phyloP scores from a whole-genome alignment of 2,113 vertebrate genomes.

The Perca schrenkii region DNA sequence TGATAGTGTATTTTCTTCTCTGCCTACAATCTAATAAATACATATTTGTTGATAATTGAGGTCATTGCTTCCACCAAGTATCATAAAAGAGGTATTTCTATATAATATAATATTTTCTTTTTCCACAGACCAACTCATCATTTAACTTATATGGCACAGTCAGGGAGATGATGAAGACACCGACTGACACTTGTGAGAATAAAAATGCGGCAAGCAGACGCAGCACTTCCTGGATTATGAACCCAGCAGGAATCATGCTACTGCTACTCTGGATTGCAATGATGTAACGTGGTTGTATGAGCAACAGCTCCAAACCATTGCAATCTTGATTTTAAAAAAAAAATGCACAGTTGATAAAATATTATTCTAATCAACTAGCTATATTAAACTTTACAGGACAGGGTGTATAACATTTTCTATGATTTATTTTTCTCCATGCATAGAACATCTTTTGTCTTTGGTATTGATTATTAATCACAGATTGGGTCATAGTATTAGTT shows the following conservation, averaged over 20 bases:
- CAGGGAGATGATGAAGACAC: constrained; percentile 56
- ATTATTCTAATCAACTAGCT: not conserved
- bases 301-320: not conserved
- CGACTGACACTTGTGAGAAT: constrained; percentile 30
- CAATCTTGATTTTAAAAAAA: not conserved
- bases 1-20: not conserved
- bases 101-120: not conserved
- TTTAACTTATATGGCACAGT: not conserved
- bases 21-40: not conserved
- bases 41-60: not conserved
- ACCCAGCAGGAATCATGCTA: constrained; percentile 20
- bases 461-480: not conserved
- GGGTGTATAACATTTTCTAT: not conserved
- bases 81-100: not conserved
- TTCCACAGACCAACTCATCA: not conserved
- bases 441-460: not conserved
- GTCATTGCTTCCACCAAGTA: not conserved
- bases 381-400: not conserved
- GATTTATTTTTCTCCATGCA: not conserved
- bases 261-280: constrained; percentile 31
- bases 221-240: constrained; percentile 27
- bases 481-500: not conserved
- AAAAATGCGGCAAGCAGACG: constrained; percentile 4
- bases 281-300: constrained; percentile 11
- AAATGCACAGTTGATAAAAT: not conserved